phyloP scores from a whole-genome alignment of 2,888 invertebrate species.

The Drosophila seclusa region DNA sequence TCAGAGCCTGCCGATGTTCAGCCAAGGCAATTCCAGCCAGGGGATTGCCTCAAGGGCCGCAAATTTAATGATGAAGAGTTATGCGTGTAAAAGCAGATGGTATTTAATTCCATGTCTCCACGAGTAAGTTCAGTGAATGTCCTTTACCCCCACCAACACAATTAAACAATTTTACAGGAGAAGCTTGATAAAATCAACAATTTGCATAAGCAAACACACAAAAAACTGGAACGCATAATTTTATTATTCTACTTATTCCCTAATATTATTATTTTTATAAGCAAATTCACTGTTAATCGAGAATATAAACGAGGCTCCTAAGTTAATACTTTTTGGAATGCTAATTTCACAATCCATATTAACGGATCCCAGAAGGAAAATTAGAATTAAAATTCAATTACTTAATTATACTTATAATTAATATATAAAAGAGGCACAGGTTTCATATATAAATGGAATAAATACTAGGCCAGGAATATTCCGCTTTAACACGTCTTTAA shows the following conservation, averaged over 20 bases:
- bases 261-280: neutral
- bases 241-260: neutral
- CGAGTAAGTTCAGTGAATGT: neutral
- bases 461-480: rapidly evolving
- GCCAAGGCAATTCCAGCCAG: too few species aligned
- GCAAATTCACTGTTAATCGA: neutral
- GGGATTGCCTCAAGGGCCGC: neutral
- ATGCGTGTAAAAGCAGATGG: neutral
- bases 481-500: neutral
- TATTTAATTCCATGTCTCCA: neutral
- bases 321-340: neutral
- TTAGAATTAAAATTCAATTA: too few species aligned
- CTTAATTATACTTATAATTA: too few species aligned
- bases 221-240: neutral
- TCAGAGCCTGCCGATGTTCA: too few species aligned
- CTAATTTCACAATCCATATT: neutral
- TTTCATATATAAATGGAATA: neutral
- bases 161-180: neutral
- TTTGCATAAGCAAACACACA: neutral
- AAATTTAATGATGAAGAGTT: too few species aligned
- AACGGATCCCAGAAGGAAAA: neutral
- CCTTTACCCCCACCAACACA: neutral
- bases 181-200: neutral
- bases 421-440: too few species aligned
- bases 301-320: neutral